Evolutionary conservation across 2,888 invertebrate species (phyloP), one percentile per base, ranked within the genome.

Genomic region (Xanthia icteritia): DNA sequence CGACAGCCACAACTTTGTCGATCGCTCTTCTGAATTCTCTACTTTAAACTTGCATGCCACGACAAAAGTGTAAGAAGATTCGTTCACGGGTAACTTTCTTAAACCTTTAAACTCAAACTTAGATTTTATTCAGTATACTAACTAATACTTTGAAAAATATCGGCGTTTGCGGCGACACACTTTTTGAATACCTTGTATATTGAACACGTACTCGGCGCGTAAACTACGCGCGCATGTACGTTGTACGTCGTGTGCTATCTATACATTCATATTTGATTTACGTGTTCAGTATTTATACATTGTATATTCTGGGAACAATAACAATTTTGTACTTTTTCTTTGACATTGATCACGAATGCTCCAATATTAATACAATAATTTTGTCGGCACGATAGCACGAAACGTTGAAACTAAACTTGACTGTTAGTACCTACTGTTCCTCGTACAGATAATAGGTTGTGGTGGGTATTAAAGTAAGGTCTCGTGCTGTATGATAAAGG

Each of bases 21-120:
- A 94, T 93, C 92, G 92, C 92, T 93, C 93, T 92, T 91, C 90
- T 88, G 86, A 90, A 92, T 92, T 92, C 90, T 90, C 90, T 91
- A 90, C 92, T 94, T 92, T 91, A 93, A 94, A 94, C 91, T 94
- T 93, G 90, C 91, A 92, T 91, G 89, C 89, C 89, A 89, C 90
- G 90, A 93, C 93, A 92, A 94, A 93, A 92, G 91, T 92, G 91
- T 93, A 93, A 93, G 93, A 92, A 91, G 93, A 93, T 92, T 91
- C 91, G 90, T 91, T 91, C 89, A 90, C 86, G 88, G 86, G 82
- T 86, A 92, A 91, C 89, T 92, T 90, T 87, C 81, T 87, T 89
- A 87, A 91, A 86, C 88, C 90, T 89, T 90, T 88, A 83, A 90
- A 90, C 86, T 88, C 71, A 76, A 89, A 90, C 84, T 89, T 89